Evolutionary conservation across 2,797 vertebrate species (phyloP).

Genomic region (Bucorvus abyssinicus): DNA sequence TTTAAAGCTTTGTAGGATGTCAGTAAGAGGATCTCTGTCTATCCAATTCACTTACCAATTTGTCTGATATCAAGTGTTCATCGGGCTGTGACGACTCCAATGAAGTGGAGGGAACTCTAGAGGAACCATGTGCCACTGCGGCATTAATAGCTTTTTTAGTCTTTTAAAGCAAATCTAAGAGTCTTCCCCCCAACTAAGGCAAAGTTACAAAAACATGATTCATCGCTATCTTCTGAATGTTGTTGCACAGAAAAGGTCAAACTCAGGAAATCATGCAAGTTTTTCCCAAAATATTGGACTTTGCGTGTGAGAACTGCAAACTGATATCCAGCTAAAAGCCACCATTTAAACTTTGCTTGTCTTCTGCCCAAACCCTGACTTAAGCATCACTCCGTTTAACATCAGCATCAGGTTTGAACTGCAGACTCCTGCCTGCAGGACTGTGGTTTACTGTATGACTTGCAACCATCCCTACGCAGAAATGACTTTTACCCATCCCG

Average conservation of each 20-base stretch:
- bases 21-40: constrained; percentile 28
- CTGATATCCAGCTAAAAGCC: neutral
- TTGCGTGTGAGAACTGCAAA: neutral
- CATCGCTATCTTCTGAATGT: neutral
- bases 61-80: constrained; percentile 31
- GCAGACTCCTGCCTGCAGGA: neutral
- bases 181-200: neutral
- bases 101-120: neutral
- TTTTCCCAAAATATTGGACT: neutral
- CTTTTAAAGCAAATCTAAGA: neutral
- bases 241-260: neutral
- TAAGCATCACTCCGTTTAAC: neutral
- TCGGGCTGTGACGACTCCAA: neutral
- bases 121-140: neutral
- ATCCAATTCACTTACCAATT: constrained; percentile 33
- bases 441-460: neutral
- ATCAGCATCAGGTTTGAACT: neutral
- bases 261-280: neutral
- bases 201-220: neutral
- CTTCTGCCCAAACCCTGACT: neutral
- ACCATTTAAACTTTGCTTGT: neutral
- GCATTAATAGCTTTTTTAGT: neutral
- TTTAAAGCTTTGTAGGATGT: neutral
- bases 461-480: neutral
- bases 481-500: neutral